Evolutionary conservation across 2,113 vertebrate genomes (phyloP).

Genomic region (Ploceus nigricollis): DNA sequence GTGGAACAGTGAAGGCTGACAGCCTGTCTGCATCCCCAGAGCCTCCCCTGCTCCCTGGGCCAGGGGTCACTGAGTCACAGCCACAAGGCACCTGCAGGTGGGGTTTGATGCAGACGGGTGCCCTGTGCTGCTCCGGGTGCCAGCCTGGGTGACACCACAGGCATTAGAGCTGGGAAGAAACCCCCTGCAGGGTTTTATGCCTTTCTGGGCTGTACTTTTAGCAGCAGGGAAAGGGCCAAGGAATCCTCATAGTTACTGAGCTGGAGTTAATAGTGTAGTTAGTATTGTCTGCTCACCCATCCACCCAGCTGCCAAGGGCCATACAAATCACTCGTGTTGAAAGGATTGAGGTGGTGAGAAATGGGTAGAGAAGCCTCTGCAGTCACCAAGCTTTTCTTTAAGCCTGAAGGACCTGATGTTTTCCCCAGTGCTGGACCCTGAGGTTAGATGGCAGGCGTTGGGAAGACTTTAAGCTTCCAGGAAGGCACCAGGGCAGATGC

Average conservation of each 20-base stretch:
- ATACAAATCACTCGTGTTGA: neutral
- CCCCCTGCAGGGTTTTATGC: neutral
- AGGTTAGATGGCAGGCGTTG: neutral
- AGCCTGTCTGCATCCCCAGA: neutral
- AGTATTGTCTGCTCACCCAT: neutral
- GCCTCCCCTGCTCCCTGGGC: rapidly evolving
- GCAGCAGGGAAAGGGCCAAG: conserved; percentile 16
- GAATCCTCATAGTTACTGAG: neutral
- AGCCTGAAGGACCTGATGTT: neutral
- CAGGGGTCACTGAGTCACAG: neutral
- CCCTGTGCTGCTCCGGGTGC: neutral
- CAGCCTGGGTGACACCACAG: neutral
- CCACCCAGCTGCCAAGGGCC: neutral
- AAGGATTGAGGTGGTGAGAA: neutral
- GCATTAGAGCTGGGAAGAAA: neutral
- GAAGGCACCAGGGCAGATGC: neutral
- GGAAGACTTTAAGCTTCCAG: neutral
- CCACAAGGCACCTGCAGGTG: neutral
- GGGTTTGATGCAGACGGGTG: neutral
- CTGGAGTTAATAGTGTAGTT: neutral
- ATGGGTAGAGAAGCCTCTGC: neutral
- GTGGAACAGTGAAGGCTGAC: neutral
- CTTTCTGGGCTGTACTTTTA: neutral
- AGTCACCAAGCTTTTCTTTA: neutral
- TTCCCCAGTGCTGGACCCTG: neutral